Conservation (phyloP, 2,888 invertebrate species). For the Cepaea hortensis region DNA sequence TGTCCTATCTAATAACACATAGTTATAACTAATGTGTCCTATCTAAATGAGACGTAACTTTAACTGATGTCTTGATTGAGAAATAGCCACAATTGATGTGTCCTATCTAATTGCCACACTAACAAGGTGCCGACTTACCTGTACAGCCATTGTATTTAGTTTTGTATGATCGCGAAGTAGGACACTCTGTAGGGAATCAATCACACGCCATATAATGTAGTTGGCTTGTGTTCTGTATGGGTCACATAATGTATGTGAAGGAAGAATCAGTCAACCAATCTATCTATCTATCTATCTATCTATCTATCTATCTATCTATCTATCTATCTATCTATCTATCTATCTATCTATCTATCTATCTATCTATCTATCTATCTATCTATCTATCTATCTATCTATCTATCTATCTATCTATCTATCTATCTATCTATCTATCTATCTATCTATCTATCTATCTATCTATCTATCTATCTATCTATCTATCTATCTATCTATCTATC, state of each 20-base stretch:
- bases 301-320: constrained; percentile 7
- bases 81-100: neutral
- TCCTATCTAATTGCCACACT: neutral
- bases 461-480: too few relatives aligned
- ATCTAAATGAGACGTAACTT: neutral
- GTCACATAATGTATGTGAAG: neutral
- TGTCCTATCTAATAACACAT: too few relatives aligned
- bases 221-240: neutral
- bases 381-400: constrained; percentile 7
- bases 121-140: neutral
- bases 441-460: neutral
- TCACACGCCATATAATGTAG: neutral
- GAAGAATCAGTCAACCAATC: neutral
- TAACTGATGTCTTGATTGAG: neutral
- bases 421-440: neutral
- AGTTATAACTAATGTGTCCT: too few relatives aligned
- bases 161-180: neutral
- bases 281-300: neutral
- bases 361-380: constrained; percentile 7
- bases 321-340: constrained; percentile 7
- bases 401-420: constrained; percentile 7
- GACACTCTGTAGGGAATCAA: neutral
- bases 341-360: constrained; percentile 7
- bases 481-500: neutral
- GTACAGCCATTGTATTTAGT: neutral